phyloP scores from a whole-genome alignment of 2,113 vertebrate genomes.

The Grammomys surdaster region DNA sequence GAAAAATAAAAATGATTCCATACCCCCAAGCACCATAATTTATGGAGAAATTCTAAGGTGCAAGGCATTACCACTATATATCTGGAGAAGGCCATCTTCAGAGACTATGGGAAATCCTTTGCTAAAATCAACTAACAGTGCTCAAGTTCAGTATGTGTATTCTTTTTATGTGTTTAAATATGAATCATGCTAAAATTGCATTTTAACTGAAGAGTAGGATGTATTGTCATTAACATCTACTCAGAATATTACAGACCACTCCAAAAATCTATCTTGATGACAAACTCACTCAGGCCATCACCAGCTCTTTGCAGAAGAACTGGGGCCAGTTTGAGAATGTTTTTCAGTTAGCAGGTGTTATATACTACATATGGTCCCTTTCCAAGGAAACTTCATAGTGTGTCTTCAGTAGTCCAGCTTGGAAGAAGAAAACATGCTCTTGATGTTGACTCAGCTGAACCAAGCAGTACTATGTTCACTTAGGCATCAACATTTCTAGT shows the following conservation, averaged over 20 bases:
- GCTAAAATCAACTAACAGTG: not conserved
- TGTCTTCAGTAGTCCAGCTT: not conserved
- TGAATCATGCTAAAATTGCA: not conserved
- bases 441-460: not conserved
- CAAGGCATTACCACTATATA: not conserved
- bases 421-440: not conserved
- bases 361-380: not conserved
- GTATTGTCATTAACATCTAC: not conserved
- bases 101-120: not conserved
- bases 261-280: not conserved
- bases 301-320: not conserved
- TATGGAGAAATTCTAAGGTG: not conserved
- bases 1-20: not conserved
- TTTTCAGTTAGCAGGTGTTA: not conserved
- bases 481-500: not conserved
- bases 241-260: not conserved
- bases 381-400: not conserved
- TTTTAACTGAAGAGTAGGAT: not conserved
- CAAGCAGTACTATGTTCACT: not conserved
- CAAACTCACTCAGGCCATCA: not conserved
- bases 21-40: not conserved
- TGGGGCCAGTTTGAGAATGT: not conserved
- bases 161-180: constrained; percentile 6
- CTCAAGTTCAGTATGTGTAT: not conserved
- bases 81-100: not conserved